Evolutionary conservation across 2,888 invertebrate genomes (phyloP).

Genomic region (Ormyrus rosae): DNA sequence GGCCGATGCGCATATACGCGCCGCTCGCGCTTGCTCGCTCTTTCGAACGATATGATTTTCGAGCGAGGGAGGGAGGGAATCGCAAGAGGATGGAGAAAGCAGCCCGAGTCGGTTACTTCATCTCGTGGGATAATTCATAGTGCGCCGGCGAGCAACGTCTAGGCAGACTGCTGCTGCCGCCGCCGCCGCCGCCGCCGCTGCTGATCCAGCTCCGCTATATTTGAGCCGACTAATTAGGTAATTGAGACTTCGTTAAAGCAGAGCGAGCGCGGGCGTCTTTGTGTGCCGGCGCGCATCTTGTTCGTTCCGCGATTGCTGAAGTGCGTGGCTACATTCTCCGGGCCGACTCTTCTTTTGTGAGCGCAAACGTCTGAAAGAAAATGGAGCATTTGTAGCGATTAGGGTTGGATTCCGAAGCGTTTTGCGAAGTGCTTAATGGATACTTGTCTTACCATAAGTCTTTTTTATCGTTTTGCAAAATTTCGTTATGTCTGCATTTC

Average conservation of each 20-base stretch:
- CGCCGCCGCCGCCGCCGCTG: too few relatives aligned
- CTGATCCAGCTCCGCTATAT: constrained; percentile 56
- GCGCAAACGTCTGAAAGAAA: background rate
- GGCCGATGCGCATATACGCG: background rate
- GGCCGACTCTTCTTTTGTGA: background rate
- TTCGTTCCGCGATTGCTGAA: too few relatives aligned
- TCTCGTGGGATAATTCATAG: constrained; percentile 68
- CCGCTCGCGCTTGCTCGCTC: background rate
- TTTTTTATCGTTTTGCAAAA: too few relatives aligned
- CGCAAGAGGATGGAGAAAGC: constrained; percentile 32
- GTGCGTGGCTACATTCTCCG: too few relatives aligned
- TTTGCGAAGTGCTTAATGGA: too few relatives aligned
- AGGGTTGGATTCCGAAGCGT: too few relatives aligned
- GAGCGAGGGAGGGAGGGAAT: constrained; percentile 1
- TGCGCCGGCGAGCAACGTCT: background rate
- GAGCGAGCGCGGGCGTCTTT: constrained; percentile 2
- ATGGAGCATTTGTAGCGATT: background rate
- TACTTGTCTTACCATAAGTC: too few relatives aligned
- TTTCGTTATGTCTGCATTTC: too few relatives aligned
- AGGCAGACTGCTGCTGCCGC: background rate
- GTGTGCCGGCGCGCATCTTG: background rate
- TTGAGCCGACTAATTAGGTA: constrained; percentile 68
- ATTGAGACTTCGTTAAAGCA: constrained; percentile 61
- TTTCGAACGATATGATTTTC: background rate
- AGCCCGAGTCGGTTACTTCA: constrained; percentile 68